These are phyloP conservation scores for Allolobophora icterica DNA, from an alignment of 2,888 invertebrate species.

Conservation along the genomic window DNA sequence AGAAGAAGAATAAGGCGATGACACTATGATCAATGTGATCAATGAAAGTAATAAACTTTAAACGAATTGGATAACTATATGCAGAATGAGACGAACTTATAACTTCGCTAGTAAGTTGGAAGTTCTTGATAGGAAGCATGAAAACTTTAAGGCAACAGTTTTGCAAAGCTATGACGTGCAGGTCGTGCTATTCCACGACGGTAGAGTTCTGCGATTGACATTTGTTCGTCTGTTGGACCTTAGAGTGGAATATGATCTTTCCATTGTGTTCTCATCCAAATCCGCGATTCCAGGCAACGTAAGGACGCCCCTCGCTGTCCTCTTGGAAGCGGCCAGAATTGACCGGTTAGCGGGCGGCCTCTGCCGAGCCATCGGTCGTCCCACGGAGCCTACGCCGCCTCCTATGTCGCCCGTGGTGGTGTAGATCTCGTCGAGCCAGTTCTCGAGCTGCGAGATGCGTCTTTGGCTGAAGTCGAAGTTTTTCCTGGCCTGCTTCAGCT, in stretches of 20 bases:
- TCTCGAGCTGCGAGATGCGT: conserved; percentile 6
- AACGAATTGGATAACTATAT: background rate
- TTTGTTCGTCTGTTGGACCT: background rate
- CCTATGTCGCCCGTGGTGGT: background rate
- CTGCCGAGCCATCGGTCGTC: too few relatives aligned
- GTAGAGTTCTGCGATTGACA: background rate
- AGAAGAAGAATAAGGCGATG: background rate
- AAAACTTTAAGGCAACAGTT: background rate
- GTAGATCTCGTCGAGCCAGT: conserved; percentile 13
- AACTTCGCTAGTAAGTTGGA: background rate
- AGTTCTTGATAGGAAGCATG: background rate
- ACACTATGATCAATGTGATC: background rate
- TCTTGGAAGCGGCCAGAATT: background rate
- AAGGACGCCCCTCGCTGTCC: background rate
- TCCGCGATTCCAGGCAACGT: conserved; percentile 1
- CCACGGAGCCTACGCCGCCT: background rate
- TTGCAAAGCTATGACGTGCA: background rate
- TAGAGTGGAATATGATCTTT: background rate
- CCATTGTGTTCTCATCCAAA: background rate
- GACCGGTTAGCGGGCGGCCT: background rate
- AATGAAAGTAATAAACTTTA: background rate
- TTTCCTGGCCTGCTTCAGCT: background rate
- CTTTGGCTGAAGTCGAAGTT: background rate
- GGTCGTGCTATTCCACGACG: conserved; percentile 9
- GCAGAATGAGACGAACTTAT: background rate